A percentile compares a stretch with the other conserved stretches of the same genome.
These are phyloP conservation scores for Pyxicephalus adspersus DNA, from an alignment of 2,113 vertebrate species.

Conservation along the genomic window DNA sequence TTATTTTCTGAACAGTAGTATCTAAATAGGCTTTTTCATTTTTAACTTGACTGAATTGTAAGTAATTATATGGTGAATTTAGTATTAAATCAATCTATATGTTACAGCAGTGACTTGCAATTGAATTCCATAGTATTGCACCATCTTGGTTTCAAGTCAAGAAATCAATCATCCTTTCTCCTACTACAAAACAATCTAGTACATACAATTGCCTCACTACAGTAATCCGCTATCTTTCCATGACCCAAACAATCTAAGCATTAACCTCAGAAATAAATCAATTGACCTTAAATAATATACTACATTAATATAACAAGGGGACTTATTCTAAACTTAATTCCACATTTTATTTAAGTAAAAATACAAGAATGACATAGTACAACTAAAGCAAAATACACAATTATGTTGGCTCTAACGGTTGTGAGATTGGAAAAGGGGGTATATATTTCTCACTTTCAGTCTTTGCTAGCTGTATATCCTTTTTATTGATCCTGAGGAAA, in stretches of 20 bases:
- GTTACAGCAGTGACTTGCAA: not conserved
- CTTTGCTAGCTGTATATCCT: slow-evolving; percentile 28
- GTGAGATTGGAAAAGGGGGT: slow-evolving; percentile 18
- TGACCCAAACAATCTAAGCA: not conserved
- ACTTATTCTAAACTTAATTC: not conserved
- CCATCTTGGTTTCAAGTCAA: slow-evolving; percentile 4
- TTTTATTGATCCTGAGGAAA: slow-evolving; percentile 40
- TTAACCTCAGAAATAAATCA: slow-evolving; percentile 10
- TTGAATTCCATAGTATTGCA: slow-evolving; percentile 1
- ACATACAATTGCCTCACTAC: not conserved
- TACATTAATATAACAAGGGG: not conserved
- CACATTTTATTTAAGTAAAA: not conserved
- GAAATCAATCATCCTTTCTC: slow-evolving; percentile 2
- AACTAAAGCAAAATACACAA: not conserved
- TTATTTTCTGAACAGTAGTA: too few species aligned
- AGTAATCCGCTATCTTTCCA: not conserved
- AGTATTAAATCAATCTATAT: not conserved
- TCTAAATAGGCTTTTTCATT: too few species aligned
- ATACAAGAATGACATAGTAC: not conserved
- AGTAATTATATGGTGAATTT: not conserved
- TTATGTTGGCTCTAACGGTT: not conserved
- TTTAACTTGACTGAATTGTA: too few species aligned
- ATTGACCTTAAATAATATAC: not conserved
- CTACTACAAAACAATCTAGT: not conserved
- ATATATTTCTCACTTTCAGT: slow-evolving; percentile 19